Evolutionary conservation across 2,797 vertebrate genomes (phyloP).

Genomic region (Erpetoichthys calabaricus): DNA sequence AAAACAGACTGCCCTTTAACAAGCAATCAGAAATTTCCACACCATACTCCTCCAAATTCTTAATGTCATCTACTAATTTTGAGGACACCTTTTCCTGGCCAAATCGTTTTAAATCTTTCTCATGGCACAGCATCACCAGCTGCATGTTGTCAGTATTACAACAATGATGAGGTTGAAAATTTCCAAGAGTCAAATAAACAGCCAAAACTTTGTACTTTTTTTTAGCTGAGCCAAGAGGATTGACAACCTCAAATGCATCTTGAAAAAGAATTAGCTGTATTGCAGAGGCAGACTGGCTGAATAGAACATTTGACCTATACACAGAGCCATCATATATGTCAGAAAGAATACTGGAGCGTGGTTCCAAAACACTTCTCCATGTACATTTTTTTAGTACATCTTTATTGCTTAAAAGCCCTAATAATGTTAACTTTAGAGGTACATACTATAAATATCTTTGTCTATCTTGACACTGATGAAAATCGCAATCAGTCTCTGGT

Average conservation of each 20-base stretch:
- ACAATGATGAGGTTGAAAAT: constrained; percentile 11
- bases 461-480: too few species aligned
- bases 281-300: constrained; percentile 5
- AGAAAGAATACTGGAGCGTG: constrained; percentile 4
- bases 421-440: constrained; percentile 13
- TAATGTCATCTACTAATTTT: constrained; percentile 14
- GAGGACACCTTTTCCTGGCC: constrained; percentile 15
- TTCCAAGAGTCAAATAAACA: constrained; percentile 15
- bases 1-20: constrained; percentile 10
- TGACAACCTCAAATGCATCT: constrained; percentile 16
- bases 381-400: constrained; percentile 16
- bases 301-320: constrained; percentile 14
- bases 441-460: constrained; percentile 18
- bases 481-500: constrained; percentile 14
- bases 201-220: constrained; percentile 19
- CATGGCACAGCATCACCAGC: constrained; percentile 17
- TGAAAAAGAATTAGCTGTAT: constrained; percentile 17
- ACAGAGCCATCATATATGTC: constrained; percentile 14
- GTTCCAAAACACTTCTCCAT: constrained; percentile 4
- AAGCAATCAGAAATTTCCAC: constrained; percentile 9
- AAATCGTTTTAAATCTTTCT: constrained; percentile 17
- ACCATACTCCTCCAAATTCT: constrained; percentile 14
- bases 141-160: constrained; percentile 19
- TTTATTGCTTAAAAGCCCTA: constrained; percentile 14
- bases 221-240: constrained; percentile 10